phyloP scores from a whole-genome alignment of 2,888 invertebrate species.

The Adelphocoris suturalis region DNA sequence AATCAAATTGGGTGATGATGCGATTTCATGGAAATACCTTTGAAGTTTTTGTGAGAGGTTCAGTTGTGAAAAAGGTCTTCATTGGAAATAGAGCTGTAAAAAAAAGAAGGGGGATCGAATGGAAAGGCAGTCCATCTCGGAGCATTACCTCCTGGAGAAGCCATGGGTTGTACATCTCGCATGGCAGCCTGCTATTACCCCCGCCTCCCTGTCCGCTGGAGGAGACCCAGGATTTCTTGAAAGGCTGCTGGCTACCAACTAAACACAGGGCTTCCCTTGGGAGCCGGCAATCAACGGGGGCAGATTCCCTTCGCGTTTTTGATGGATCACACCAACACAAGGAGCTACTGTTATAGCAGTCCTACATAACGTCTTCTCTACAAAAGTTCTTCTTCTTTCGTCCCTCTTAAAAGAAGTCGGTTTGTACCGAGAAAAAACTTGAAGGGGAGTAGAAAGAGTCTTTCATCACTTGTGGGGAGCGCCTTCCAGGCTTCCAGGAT shows the following conservation, averaged over 20 bases:
- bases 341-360: slow-evolving; percentile 50
- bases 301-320: slow-evolving; percentile 36
- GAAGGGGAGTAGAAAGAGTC: slow-evolving; percentile 22
- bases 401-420: not conserved
- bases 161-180: slow-evolving; percentile 34
- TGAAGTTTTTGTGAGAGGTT: not conserved
- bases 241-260: slow-evolving; percentile 46
- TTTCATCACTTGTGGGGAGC: not conserved
- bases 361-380: slow-evolving; percentile 29
- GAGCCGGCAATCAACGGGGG: slow-evolving; percentile 44
- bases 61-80: slow-evolving; percentile 25
- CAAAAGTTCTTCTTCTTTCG: not conserved
- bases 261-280: slow-evolving; percentile 42
- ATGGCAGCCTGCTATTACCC: slow-evolving; percentile 37
- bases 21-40: not conserved
- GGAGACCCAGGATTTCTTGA: slow-evolving; percentile 36
- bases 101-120: not conserved
- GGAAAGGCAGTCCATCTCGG: slow-evolving; percentile 24
- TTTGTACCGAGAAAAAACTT: not conserved
- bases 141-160: not conserved
- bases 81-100: slow-evolving; percentile 11
- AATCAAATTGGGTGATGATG: not conserved
- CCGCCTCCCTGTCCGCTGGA: not conserved
- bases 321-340: slow-evolving; percentile 54
- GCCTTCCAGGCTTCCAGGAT: not conserved